These are phyloP conservation scores for Paralichthys olivaceus DNA, from an alignment of 2,113 vertebrate genomes.

Conservation along the genomic window DNA sequence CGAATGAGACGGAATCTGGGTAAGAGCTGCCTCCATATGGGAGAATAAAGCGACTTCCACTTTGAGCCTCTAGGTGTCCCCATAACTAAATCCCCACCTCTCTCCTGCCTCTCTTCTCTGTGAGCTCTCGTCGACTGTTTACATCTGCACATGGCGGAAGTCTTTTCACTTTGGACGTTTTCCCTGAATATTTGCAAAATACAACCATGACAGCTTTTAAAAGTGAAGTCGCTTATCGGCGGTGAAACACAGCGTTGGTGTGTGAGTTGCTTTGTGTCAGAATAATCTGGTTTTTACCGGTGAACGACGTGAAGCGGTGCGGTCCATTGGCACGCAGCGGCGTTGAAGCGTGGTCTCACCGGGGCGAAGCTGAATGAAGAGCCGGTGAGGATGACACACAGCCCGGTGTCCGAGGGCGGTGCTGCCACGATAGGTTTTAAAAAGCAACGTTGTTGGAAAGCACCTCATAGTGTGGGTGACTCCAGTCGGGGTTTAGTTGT, in stretches of 20 bases:
- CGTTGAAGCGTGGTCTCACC: not conserved
- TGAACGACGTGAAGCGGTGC: not conserved
- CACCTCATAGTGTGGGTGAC: no score
- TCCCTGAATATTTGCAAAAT: not conserved
- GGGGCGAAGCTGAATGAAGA: not conserved
- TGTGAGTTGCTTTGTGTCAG: not conserved
- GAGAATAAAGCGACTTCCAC: not conserved
- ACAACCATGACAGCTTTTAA: not conserved
- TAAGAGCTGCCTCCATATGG: not conserved
- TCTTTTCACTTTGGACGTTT: conserved; percentile 41
- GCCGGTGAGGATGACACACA: not conserved
- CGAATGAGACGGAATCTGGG: not conserved
- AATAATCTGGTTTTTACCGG: not conserved
- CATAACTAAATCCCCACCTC: not conserved
- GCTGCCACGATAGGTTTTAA: not conserved
- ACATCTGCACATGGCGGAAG: conserved; percentile 32
- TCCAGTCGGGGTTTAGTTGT: no score
- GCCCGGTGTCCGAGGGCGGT: not conserved
- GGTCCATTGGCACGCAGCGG: not conserved
- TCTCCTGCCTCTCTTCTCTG: not conserved
- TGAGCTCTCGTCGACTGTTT: conserved; percentile 54
- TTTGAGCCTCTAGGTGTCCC: conserved; percentile 67
- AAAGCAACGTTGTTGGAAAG: no score
- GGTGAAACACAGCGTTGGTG: not conserved
- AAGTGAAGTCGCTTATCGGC: not conserved